Evolutionary conservation across 2,113 vertebrate genomes (phyloP).

Genomic region (Oriolus oriolus): DNA sequence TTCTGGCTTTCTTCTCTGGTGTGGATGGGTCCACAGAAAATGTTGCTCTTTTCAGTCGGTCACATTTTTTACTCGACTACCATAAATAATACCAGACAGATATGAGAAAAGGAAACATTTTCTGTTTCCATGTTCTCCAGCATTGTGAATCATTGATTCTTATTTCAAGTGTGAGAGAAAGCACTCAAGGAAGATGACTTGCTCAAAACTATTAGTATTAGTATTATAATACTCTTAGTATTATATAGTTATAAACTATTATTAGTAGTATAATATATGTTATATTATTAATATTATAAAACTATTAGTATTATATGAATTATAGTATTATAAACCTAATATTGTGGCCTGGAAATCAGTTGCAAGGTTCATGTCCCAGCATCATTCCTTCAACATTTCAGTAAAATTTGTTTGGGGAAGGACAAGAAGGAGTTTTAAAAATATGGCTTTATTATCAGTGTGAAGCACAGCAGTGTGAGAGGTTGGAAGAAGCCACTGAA

Average conservation of each 20-base stretch:
- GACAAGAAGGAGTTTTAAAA: background rate
- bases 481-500: accelerated
- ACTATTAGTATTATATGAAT: too few species aligned
- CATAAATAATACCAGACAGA: background rate
- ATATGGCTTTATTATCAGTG: background rate
- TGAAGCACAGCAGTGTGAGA: background rate
- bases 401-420: background rate
- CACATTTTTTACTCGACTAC: background rate
- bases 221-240: too few species aligned
- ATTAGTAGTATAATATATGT: too few species aligned
- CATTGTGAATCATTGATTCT: background rate
- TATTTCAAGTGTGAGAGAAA: background rate
- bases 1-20: background rate
- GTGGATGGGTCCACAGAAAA: background rate
- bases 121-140: background rate
- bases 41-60: background rate
- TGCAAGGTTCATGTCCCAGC: background rate
- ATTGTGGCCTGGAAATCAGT: background rate
- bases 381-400: background rate
- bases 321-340: background rate
- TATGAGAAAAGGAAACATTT: background rate
- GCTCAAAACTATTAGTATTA: background rate
- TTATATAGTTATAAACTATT: too few species aligned
- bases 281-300: too few species aligned
- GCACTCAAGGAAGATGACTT: background rate